A percentile compares a stretch with the other conserved stretches of the same genome.
These are phyloP conservation scores for Drosophila ficusphila DNA, from an alignment of 1,140 invertebrate species.

Conservation along the genomic window DNA sequence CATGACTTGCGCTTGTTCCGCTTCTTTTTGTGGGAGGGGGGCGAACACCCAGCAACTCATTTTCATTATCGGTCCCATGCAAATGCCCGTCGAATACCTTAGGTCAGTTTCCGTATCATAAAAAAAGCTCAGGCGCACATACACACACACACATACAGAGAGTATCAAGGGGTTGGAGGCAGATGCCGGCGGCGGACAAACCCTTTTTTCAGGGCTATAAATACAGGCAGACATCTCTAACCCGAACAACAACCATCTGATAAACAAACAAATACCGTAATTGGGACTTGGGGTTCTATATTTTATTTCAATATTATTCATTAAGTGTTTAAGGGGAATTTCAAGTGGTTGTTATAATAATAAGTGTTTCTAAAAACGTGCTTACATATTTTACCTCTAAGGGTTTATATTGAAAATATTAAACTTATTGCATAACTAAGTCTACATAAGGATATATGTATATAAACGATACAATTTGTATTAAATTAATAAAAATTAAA, in stretches of 20 bases:
- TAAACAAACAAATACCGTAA: not conserved
- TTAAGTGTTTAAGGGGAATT: not conserved
- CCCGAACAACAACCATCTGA: not conserved
- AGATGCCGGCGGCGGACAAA: conserved; percentile 26
- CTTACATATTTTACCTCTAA: not conserved
- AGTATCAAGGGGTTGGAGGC: not conserved
- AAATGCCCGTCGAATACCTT: conserved; percentile 72
- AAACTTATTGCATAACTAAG: too few relatives aligned
- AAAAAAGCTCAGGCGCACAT: conserved; percentile 33
- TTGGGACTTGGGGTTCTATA: not conserved
- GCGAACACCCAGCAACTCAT: conserved; percentile 29
- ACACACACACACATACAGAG: conserved; percentile 2
- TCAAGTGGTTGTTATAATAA: not conserved
- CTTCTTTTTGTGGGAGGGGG: conserved; percentile 1
- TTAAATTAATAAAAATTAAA: too few relatives aligned
- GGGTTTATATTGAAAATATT: too few relatives aligned
- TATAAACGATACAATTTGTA: too few relatives aligned
- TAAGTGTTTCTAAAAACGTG: not conserved
- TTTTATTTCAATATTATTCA: not conserved
- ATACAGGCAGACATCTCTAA: conserved; percentile 18
- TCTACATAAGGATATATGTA: too few relatives aligned
- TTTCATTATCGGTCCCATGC: conserved; percentile 72
- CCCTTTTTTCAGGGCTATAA: conserved; percentile 40
- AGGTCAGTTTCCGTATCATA: conserved; percentile 71
- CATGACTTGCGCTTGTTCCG: conserved; percentile 72